Percentiles rank a stretch among this genome's conserved stretches.
phyloP scores from a whole-genome alignment of 1,140 invertebrate species.

The Argopecten irradians region DNA sequence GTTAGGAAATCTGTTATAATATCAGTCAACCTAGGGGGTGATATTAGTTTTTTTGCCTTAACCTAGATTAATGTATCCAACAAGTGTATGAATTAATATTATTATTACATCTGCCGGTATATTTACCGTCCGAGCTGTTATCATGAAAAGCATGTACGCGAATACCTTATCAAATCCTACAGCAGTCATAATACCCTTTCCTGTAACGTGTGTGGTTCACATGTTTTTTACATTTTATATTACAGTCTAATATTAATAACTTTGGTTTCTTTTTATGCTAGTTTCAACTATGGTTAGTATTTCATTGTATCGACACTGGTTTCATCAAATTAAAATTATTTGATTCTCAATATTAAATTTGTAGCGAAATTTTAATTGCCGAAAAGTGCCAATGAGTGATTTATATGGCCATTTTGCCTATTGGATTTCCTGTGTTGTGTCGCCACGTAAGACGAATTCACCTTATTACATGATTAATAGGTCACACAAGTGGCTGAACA shows the following conservation, averaged over 20 bases:
- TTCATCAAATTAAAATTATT: not conserved
- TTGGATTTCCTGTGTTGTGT: not conserved
- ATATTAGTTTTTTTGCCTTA: not conserved
- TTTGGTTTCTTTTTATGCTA: not conserved
- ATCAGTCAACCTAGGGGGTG: not conserved
- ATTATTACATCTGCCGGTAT: not conserved
- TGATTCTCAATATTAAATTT: not conserved
- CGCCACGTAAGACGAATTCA: not conserved
- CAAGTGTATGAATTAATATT: not conserved
- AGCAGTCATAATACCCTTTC: not conserved
- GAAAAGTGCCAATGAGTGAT: not conserved
- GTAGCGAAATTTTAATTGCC: not conserved
- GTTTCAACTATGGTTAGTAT: no score
- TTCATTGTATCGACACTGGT: no score
- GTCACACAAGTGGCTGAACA: no score
- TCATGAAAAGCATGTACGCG: not conserved
- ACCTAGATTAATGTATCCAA: not conserved
- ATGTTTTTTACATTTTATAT: no score
- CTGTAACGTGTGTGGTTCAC: not conserved
- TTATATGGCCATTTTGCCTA: not conserved
- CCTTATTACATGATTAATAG: no score
- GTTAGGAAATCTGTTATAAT: no score
- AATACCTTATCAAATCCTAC: not conserved
- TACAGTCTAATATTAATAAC: not conserved
- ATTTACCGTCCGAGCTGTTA: not conserved